These are phyloP conservation scores for Myiozetetes cayanensis DNA, from an alignment of 2,113 vertebrate species.

Conservation along the genomic window DNA sequence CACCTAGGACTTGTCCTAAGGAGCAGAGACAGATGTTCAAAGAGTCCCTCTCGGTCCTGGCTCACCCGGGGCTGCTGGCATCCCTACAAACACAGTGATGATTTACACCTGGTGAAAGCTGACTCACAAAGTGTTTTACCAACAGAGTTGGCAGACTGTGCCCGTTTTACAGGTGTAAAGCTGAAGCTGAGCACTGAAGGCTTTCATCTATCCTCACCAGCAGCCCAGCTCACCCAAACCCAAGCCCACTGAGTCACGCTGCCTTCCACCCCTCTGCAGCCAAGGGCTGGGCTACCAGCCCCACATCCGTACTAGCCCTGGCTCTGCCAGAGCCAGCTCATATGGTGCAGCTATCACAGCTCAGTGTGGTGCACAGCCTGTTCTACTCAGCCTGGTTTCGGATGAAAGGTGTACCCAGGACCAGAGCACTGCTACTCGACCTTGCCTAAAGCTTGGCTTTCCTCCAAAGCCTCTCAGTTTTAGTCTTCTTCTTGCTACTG, in stretches of 20 bases:
- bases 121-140: not conserved
- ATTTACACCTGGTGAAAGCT: not conserved
- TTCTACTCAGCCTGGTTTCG: not conserved
- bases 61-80: not conserved
- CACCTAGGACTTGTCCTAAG: not conserved
- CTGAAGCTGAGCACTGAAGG: not conserved
- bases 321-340: not conserved
- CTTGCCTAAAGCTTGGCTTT: not conserved
- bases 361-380: not conserved
- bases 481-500: not conserved
- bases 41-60: not conserved
- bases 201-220: not conserved
- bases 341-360: not conserved
- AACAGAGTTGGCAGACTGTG: not conserved
- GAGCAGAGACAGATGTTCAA: not conserved
- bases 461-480: not conserved
- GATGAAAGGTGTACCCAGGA: not conserved
- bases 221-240: not conserved
- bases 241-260: not conserved
- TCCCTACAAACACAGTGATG: not conserved
- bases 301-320: fast-evolving
- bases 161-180: not conserved
- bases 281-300: not conserved
- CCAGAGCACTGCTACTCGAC: not conserved
- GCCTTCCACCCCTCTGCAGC: not conserved